Evolutionary conservation across 1,140 invertebrate species (phyloP).

Genomic region (Centruroides sculpturatus): DNA sequence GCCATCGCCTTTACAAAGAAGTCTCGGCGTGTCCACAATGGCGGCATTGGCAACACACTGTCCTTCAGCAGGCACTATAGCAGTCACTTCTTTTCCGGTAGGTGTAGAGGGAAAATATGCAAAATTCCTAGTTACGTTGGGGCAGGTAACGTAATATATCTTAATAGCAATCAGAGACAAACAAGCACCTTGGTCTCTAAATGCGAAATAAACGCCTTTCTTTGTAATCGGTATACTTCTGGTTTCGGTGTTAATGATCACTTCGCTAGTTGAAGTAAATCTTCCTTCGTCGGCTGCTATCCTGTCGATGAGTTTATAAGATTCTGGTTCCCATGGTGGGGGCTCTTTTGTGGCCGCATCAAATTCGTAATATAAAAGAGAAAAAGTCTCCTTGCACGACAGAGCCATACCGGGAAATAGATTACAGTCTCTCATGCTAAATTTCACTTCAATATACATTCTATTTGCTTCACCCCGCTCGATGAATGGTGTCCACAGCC

Average conservation of each 20-base stretch:
- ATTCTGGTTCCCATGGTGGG: constrained; percentile 76
- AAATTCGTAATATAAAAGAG: constrained; percentile 88
- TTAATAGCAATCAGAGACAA: constrained; percentile 89
- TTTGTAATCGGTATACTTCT: constrained; percentile 86
- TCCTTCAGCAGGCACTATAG: constrained; percentile 79
- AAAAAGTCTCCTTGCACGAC: constrained; percentile 85
- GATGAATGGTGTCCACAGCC: constrained; percentile 95
- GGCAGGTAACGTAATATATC: constrained; percentile 94
- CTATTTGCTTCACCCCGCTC: constrained; percentile 81
- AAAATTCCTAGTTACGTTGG: constrained; percentile 83
- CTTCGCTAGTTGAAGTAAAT: constrained; percentile 80
- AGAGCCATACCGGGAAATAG: constrained; percentile 50
- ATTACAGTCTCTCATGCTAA: constrained; percentile 89
- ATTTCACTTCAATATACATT: constrained; percentile 93
- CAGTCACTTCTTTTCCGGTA: constrained; percentile 74
- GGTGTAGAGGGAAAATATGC: constrained; percentile 83
- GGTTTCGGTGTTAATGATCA: constrained; percentile 83
- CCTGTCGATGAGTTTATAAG: constrained; percentile 74
- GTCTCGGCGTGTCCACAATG: constrained; percentile 51
- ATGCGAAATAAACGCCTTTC: constrained; percentile 92
- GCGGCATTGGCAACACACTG: constrained; percentile 76
- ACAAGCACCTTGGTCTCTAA: constrained; percentile 91
- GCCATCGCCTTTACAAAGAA: constrained; percentile 87
- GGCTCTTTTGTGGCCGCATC: constrained; percentile 81
- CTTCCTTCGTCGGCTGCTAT: constrained; percentile 84